phyloP scores from a whole-genome alignment of 2,888 invertebrate species.

The Stenodera caucasica region DNA sequence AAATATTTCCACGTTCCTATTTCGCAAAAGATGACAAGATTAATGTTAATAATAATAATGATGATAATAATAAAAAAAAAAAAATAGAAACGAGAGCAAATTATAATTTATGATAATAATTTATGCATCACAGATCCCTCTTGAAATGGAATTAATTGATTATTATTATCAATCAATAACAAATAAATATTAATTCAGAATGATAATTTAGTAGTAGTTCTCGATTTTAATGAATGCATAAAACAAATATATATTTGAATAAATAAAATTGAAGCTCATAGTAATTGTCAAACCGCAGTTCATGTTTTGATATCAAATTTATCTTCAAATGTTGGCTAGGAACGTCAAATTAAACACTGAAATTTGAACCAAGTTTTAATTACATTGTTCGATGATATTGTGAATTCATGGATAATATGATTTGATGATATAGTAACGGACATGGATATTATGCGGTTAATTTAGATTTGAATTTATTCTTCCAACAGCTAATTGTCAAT shows the following conservation, averaged over 20 bases:
- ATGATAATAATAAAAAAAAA: slow-evolving; percentile 23
- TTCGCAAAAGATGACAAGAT: slow-evolving; percentile 16
- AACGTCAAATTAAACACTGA: slow-evolving; percentile 8
- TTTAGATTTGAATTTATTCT: not conserved
- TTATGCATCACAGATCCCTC: slow-evolving; percentile 19
- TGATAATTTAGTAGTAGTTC: not conserved
- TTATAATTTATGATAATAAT: slow-evolving; percentile 26
- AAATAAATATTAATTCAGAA: not conserved
- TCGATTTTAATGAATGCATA: not conserved
- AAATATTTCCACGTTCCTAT: slow-evolving; percentile 21
- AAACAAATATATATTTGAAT: not conserved
- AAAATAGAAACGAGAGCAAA: not conserved
- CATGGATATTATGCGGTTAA: not conserved
- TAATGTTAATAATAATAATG: too few relatives aligned
- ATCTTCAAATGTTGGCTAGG: slow-evolving; percentile 3
- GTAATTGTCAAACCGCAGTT: slow-evolving; percentile 9
- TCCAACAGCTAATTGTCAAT: too few relatives aligned
- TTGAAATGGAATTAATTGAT: slow-evolving; percentile 6
- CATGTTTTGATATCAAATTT: slow-evolving; percentile 10
- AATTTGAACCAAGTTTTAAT: slow-evolving; percentile 11
- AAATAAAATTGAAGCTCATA: too few relatives aligned
- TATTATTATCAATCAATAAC: not conserved
- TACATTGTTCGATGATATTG: not conserved
- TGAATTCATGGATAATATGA: not conserved
- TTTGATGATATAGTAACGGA: not conserved